A percentile compares a stretch with the other conserved stretches of the same genome.
Conservation (phyloP, 2,113 vertebrate species). For the Suncus etruscus region DNA sequence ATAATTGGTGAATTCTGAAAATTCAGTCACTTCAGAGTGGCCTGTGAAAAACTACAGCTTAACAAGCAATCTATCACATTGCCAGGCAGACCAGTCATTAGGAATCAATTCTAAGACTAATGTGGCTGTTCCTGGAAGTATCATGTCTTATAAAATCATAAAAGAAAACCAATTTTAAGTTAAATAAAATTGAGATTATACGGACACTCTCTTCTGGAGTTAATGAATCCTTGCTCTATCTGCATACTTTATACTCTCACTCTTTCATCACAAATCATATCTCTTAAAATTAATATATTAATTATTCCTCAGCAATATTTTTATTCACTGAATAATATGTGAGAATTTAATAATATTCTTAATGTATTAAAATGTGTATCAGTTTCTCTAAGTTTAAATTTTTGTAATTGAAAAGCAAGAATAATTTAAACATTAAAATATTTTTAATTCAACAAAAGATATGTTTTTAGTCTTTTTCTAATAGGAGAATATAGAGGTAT, state of each 20-base stretch:
- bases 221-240: too few species aligned
- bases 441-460: neutral
- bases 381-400: neutral
- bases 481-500: neutral
- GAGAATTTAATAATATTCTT: too few species aligned
- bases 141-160: neutral
- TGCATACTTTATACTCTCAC: too few species aligned
- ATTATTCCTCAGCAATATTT: too few species aligned
- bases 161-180: too few species aligned
- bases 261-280: too few species aligned
- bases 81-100: neutral
- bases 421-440: slow-evolving; percentile 5
- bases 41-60: neutral
- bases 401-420: neutral
- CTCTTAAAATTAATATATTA: too few species aligned
- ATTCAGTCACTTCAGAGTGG: neutral
- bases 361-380: too few species aligned
- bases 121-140: neutral
- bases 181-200: too few species aligned
- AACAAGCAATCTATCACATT: neutral
- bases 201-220: too few species aligned
- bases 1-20: neutral
- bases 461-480: neutral
- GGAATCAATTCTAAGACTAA: neutral
- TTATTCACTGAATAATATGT: too few species aligned